Evolutionary conservation across 2,888 invertebrate species (phyloP).

Genomic region (Andrena dorsata): DNA sequence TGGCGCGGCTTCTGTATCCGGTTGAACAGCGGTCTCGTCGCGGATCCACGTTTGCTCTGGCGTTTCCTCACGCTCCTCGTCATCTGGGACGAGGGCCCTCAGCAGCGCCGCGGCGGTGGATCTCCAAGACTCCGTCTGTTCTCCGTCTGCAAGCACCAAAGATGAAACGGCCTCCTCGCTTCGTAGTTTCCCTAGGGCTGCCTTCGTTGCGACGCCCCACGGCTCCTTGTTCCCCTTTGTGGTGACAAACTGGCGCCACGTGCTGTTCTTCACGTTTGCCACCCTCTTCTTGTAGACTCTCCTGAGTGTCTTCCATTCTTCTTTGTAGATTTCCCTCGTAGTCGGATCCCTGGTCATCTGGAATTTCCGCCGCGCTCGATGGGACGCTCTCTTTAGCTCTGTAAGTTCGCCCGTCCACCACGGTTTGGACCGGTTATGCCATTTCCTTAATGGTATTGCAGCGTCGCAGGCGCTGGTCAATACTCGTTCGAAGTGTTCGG

Average conservation of each 20-base stretch:
- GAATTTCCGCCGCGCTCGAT: background rate
- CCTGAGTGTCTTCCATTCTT: background rate
- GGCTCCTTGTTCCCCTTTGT: too few species aligned
- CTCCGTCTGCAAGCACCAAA: background rate
- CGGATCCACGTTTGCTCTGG: background rate
- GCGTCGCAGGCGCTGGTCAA: background rate
- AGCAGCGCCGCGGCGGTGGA: background rate
- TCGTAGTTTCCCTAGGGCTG: background rate
- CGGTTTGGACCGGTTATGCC: background rate
- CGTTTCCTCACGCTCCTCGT: too few species aligned
- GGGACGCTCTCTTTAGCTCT: background rate
- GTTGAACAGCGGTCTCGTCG: background rate
- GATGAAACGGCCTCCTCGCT: slow-evolving; percentile 4
- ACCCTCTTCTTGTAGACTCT: too few species aligned
- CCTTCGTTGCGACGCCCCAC: too few species aligned
- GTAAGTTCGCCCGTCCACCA: background rate
- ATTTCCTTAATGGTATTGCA: background rate
- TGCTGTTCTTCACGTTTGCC: too few species aligned
- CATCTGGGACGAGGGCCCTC: background rate
- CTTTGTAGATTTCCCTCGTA: background rate
- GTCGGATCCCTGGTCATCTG: background rate
- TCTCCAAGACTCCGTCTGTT: background rate
- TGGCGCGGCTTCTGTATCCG: background rate
- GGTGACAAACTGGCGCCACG: too few species aligned
- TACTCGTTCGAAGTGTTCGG: background rate